phyloP scores from a whole-genome alignment of 2,888 invertebrate species.

The Acanthoscelides obtectus region DNA sequence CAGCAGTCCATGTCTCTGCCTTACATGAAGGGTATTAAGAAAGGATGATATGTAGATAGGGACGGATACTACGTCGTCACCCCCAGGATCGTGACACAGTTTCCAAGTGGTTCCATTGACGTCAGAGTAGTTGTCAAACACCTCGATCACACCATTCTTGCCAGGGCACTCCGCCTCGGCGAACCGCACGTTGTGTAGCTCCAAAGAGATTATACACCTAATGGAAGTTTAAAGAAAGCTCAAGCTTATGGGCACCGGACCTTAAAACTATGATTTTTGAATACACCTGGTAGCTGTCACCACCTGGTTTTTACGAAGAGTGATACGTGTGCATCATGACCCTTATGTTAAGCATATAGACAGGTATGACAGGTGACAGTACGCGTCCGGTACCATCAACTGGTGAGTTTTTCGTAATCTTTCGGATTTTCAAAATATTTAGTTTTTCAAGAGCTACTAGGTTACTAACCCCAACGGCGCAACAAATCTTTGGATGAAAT shows the following conservation, averaged over 20 bases:
- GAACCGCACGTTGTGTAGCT: conserved; percentile 49
- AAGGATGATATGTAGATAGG: conserved; percentile 63
- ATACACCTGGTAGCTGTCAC: too few relatives aligned
- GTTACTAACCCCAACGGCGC: conserved; percentile 49
- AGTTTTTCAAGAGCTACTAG: too few relatives aligned
- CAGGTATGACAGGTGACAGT: too few relatives aligned
- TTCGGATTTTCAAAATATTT: too few relatives aligned
- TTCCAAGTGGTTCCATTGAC: conserved; percentile 67
- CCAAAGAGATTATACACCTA: conserved; percentile 48
- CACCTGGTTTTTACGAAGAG: too few relatives aligned
- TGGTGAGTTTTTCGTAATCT: too few relatives aligned
- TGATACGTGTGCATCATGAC: too few relatives aligned
- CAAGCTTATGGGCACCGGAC: too few relatives aligned
- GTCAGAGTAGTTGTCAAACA: conserved; percentile 65
- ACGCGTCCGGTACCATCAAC: too few relatives aligned
- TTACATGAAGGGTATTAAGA: conserved; percentile 60
- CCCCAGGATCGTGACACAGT: conserved; percentile 51
- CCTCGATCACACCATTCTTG: conserved; percentile 37
- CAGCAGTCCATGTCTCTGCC: conserved; percentile 48
- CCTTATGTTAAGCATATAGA: too few relatives aligned
- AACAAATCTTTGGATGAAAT: conserved; percentile 54
- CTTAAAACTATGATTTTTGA: too few relatives aligned
- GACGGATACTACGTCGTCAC: conserved; percentile 38
- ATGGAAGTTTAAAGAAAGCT: too few relatives aligned
- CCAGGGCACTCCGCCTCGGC: conserved; percentile 41